Base-by-base conservation (phyloP, 2,888 invertebrate genomes). In the Epinotia bilunana region DNA sequence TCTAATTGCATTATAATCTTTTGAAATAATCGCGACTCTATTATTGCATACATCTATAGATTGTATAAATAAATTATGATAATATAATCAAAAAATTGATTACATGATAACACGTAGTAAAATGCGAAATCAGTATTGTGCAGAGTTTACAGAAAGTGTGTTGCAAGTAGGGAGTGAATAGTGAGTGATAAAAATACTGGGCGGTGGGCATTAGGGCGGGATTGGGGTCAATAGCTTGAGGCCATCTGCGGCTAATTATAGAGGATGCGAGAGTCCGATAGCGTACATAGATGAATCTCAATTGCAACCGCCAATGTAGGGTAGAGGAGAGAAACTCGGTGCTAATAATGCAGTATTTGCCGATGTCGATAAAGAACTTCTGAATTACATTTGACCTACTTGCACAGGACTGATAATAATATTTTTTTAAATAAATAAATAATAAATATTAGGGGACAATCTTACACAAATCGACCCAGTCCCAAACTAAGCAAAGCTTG, bases 191-290 rank as follows among this genome's bases (percentile, higher is more conserved):
- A 91, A 93, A 92, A 92, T 92, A 93, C 86, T 86, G 84, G 83
- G 89, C 87, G 92, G 86, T 86, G 84, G 83, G 89, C 87, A 90
- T 90, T 90, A 91, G 90, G 89, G 89, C 88, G 79, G 90, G 90
- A 93, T 93, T 90, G 91, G 87, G 93, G 94, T 94, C 93, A 93
- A 91, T 90, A 93, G 91, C 88, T 90, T 89, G 92, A 91, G 91
- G 92, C 92, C 92, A 93, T 92, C 91, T 91, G 92, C 89, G 84
- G 87, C 88, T 94, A 93, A 93, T 93, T 93, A 93, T 93, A 93
- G 91, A 86, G 84, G 85, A 86, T 84, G 83, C 85, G 87, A 88
- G 88, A 85, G 86, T 86, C 87, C 88, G 88, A 90, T 88, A 87
- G 87, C 86, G 86, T 86, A 87, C 86, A 83, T 87, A 86, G 86